phyloP scores from a whole-genome alignment of 2,113 vertebrate species.

The Oostethus manadensis region DNA sequence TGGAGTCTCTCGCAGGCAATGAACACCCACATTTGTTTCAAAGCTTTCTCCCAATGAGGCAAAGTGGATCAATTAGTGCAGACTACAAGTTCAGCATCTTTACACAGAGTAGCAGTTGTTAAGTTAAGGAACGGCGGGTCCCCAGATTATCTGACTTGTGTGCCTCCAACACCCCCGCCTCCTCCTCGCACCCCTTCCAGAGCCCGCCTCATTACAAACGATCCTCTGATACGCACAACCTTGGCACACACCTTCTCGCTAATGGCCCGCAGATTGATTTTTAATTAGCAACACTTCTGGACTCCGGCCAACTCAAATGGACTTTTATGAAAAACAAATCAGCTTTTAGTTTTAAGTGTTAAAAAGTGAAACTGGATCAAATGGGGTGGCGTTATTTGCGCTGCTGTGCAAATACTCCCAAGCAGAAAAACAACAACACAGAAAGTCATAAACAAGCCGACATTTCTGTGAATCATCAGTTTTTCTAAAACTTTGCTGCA shows the following conservation, averaged over 20 bases:
- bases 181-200: conserved; percentile 61
- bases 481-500: conserved; percentile 8
- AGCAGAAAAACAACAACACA: conserved; percentile 21
- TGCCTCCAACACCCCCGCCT: conserved; percentile 63
- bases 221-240: conserved; percentile 87
- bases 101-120: conserved; percentile 84
- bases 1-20: conserved; percentile 81
- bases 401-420: conserved; percentile 23
- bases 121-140: conserved; percentile 79
- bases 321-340: conserved; percentile 77
- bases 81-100: conserved; percentile 98
- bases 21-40: conserved; percentile 87
- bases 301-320: conserved; percentile 84
- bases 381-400: conserved; percentile 23
- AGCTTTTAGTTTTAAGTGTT: conserved; percentile 63
- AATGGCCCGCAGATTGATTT: conserved; percentile 98
- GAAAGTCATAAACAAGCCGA: conserved; percentile 10
- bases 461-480: conserved; percentile 8
- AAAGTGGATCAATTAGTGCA: conserved; percentile 93
- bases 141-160: conserved; percentile 88
- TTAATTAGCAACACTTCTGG: conserved; percentile 97
- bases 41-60: conserved; percentile 81
- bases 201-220: conserved; percentile 85
- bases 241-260: conserved; percentile 84
- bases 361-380: conserved; percentile 42